Base-by-base conservation (phyloP, 2,113 vertebrate species). In the Loxodonta africana region DNA sequence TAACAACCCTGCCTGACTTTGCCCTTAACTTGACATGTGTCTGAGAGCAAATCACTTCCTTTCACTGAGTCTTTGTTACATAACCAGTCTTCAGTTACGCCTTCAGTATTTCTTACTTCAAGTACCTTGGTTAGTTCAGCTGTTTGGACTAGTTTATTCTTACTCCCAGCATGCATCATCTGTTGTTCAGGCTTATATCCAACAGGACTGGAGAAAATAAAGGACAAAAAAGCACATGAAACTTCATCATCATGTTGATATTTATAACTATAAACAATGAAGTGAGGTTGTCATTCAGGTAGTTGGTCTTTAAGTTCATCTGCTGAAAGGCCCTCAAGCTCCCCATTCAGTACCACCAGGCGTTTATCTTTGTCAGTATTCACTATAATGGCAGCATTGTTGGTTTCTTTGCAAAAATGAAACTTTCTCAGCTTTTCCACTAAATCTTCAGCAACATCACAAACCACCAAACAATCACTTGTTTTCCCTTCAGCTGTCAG, bases 111-210 rank as follows among this genome's bases (percentile, higher is more conserved):
- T 37, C 69, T 73, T 73, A 73, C 20, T n/a, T 73, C 37, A 74
- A 41, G 25, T 41, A 99, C 99, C 99, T 99, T 99, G 97, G 99
- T 99, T 97, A 99, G 97, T 63, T 99, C 98, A 60, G 99, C 99
- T 26, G 99, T 99, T 93, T 99, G 99, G 97, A 99, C 99, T 96
- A 99, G 99, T 93, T 99, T 99, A 98, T 99, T 99, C 99, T 99
- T 99, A 98, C 99, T 99, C 57, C 99, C 99, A 67, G 99, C 99
- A 76, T 99, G 99, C 99, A 99, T 99, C 99, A 99, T 99, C 98
- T 99, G 99, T 98, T 99, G 99, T 96, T 99, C 99, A 67, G 99
- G 99, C 97, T 99, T 99, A 98, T 99, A 99, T 60, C 99, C 99
- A 63, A 99, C 99, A 80, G 99, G 99, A 97, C 99, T 99, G 98